Evolutionary conservation across 2,888 invertebrate genomes (phyloP), one percentile per base, ranked within the genome.

Genomic region (Orchesellides sinensis): DNA sequence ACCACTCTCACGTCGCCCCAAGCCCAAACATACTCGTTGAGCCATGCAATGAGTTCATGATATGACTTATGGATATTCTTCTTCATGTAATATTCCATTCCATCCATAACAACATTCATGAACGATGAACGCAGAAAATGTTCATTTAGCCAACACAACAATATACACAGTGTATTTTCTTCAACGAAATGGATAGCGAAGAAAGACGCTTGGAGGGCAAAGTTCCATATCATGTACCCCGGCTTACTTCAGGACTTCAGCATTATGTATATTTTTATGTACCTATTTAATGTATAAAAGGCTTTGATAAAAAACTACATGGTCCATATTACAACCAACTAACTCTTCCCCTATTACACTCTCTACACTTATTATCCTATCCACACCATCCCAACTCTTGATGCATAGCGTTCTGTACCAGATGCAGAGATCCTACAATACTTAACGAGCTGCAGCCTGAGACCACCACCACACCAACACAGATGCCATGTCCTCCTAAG

Each of bases 131-230:
- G n/a, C n/a, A n/a, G n/a, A n/a, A n/a, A n/a, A n/a, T n/a, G n/a
- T n/a, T n/a, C n/a, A n/a, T n/a, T n/a, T n/a, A n/a, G n/a, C n/a
- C n/a, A n/a, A n/a, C n/a, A n/a, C n/a, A n/a, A n/a, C n/a, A n/a
- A n/a, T n/a, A n/a, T n/a, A n/a, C n/a, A n/a, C n/a, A n/a, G 40
- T 40, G n/a, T 40, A 40, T 40, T 40, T 40, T 14, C 40, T 40
- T n/a, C n/a, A n/a, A n/a, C n/a, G n/a, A n/a, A 40, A 40, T 68
- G 61, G 52, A 32, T 68, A 47, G 69, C 74, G 75, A 70, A 40
- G n/a, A 80, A 70, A 82, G 82, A 82, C 82, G 82, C 82, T 82
- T 82, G 82, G 82, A 82, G 82, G 75, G 81, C 81, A 81, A 82
- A 82, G 82, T 82, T 82, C 74, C 81, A 52, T 49, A 81, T 66